Evolutionary conservation across 1,140 invertebrate species (phyloP), one percentile per base, ranked within the genome.

Genomic region (Arctopsyche grandis): DNA sequence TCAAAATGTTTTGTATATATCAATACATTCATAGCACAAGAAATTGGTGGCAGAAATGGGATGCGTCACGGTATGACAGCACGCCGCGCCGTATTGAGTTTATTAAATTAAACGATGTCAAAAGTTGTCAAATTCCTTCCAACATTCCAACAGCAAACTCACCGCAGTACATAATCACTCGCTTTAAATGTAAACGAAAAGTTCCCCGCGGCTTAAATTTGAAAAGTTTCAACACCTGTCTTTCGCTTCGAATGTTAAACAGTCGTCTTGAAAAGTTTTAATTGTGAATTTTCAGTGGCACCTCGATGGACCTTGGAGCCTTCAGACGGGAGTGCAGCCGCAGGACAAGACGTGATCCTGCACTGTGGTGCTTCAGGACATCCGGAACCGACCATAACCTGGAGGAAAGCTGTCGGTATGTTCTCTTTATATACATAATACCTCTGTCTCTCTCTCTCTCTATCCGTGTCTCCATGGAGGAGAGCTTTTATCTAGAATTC

Each of bases 351-450:
- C 81, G 91, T 97, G 14, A 92, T 92, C 5, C 87, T 99, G 0
- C 93, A 98, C 84, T 99, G 97, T 84, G 94, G 96, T 86, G 96
- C 96, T 0, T 93, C 94, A 75, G 97, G 97, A 0, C 96, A 97
- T 84, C 97, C 97, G 0, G 92, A 93, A 70, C 97, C 97, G 0
- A 91, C 89, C 0, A 94, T 98, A 16, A 94, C 93, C 7, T 99
- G 97, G 97, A 93, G 93, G 80, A 93, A 95, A 84, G 93, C 94
- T 22, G 92, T 92, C 71, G 94, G 93, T 89, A 91, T 89, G 85
- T 84, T n/a, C 16, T 22, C n/a, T n/a, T n/a, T n/a, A n/a, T n/a
- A 24, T 12, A 46, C 19, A 46, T 46, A 5, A 38, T 46, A 46
- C 9, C n/a, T 69, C 9, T 38, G 5, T 69, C 26, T 24, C 9